Conservation (phyloP, 2,113 vertebrate genomes). For the Uria aalge region DNA sequence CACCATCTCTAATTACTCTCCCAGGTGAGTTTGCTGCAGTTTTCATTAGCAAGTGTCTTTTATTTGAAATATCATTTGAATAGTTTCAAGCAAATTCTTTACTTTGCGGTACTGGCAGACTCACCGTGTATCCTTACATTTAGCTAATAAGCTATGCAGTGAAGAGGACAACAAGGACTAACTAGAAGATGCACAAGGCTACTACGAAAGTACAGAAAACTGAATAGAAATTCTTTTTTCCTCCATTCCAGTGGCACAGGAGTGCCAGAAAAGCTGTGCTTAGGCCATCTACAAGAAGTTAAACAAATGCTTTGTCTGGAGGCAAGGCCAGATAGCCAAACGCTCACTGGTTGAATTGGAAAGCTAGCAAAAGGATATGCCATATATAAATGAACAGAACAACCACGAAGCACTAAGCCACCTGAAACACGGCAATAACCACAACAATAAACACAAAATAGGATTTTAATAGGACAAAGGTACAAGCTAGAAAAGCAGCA, state of each 20-base stretch:
- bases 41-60: neutral
- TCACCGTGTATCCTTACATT: neutral
- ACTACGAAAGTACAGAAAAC: neutral
- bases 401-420: neutral
- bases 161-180: neutral
- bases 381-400: neutral
- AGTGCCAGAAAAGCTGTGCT: neutral
- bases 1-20: neutral
- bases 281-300: neutral
- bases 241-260: neutral
- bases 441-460: neutral
- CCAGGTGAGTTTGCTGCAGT: neutral
- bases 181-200: neutral
- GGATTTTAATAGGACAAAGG: neutral
- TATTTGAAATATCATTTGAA: neutral
- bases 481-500: neutral
- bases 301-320: neutral
- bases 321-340: neutral
- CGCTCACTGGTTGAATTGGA: fast-evolving
- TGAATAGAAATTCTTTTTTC: neutral
- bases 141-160: neutral
- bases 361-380: neutral
- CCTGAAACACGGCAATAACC: neutral
- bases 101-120: fast-evolving
- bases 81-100: neutral